phyloP scores from a whole-genome alignment of 2,113 vertebrate species.

The Calidris pugnax region DNA sequence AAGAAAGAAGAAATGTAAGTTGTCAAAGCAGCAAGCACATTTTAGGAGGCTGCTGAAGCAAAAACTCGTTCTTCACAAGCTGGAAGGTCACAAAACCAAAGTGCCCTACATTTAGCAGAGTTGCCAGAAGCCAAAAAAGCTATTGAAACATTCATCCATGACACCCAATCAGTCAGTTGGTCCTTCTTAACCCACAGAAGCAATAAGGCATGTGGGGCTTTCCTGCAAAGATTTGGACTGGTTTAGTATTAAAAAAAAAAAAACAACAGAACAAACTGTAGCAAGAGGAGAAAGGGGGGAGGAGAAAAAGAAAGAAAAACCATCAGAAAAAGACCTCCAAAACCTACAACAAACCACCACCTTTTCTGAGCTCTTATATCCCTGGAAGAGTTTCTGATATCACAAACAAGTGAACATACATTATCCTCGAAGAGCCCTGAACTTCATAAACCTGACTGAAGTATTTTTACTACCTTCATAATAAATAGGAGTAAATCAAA shows the following conservation, averaged over 20 bases:
- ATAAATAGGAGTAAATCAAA: not conserved
- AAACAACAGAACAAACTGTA: not conserved
- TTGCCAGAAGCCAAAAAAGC: not conserved
- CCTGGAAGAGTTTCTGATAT: not conserved
- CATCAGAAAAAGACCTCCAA: not conserved
- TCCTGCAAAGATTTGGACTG: not conserved
- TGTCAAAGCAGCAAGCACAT: conserved; percentile 18
- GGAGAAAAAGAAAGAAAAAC: not conserved
- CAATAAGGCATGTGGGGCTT: not conserved
- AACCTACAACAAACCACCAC: not conserved
- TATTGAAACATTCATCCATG: not conserved
- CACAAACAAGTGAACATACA: not conserved
- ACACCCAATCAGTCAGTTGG: not conserved
- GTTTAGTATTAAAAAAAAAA: not conserved
- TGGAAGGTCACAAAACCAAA: not conserved
- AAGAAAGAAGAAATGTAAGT: conserved; percentile 23
- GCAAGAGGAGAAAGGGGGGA: not conserved
- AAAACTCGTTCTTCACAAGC: not conserved
- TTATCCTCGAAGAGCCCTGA: not conserved
- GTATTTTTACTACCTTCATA: not conserved
- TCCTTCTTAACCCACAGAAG: not conserved
- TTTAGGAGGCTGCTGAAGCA: not conserved
- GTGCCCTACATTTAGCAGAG: not conserved
- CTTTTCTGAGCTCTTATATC: not conserved
- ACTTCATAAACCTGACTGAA: not conserved